These are phyloP conservation scores for Homarus gammarus DNA, from an alignment of 2,888 invertebrate genomes.

Conservation along the genomic window DNA sequence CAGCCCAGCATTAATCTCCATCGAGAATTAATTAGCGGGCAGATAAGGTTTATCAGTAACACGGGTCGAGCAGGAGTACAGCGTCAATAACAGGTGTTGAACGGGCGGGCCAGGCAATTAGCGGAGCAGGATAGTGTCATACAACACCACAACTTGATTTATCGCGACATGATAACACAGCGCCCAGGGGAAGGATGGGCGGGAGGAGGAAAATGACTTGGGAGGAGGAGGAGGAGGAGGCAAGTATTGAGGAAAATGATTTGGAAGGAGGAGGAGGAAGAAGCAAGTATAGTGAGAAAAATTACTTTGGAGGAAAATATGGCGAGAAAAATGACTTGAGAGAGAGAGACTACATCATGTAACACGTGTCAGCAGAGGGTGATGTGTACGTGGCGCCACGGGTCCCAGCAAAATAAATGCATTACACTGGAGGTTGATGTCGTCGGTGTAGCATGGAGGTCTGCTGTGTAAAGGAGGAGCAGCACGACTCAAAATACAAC, in stretches of 20 bases:
- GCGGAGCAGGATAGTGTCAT: conserved; percentile 1
- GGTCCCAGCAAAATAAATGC: no score
- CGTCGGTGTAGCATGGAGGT: no score
- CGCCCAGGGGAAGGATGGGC: neutral
- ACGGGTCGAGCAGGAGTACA: neutral
- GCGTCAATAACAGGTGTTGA: conserved; percentile 33
- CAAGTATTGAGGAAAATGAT: no score
- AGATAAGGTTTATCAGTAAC: conserved; percentile 42
- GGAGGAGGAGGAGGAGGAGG: neutral
- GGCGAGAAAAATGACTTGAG: neutral
- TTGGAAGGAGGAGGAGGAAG: neutral
- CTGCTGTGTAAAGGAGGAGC: no score
- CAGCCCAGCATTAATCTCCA: conserved; percentile 20
- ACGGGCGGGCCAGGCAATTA: conserved; percentile 19
- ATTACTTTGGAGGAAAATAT: neutral
- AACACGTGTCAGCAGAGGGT: no score
- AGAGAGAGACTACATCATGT: neutral
- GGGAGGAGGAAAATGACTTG: neutral
- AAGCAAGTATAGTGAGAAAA: neutral
- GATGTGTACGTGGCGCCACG: no score
- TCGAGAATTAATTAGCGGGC: conserved; percentile 20
- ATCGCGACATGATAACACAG: neutral
- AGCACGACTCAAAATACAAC: no score
- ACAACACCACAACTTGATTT: conserved; percentile 1
- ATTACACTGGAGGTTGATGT: no score